These are phyloP conservation scores for Oscheius sp. DNA, from an alignment of 2,888 invertebrate species.

Conservation along the genomic window DNA sequence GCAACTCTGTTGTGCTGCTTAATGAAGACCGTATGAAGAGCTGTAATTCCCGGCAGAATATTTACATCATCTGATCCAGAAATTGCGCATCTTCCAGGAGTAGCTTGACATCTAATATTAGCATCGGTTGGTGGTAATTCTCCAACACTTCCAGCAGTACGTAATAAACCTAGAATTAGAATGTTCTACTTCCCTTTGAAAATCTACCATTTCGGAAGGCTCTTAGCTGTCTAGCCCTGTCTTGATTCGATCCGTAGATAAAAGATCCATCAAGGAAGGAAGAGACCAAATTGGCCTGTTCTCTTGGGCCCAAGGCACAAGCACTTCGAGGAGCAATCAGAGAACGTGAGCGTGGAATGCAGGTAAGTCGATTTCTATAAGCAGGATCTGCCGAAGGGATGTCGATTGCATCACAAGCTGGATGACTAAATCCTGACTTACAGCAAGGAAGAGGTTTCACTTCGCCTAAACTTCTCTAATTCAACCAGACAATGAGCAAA, in stretches of 20 bases:
- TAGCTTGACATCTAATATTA: conserved; percentile 46
- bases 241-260: conserved; percentile 88
- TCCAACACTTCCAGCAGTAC: conserved; percentile 56
- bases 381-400: conserved; percentile 61
- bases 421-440: conserved; percentile 59
- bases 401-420: conserved; percentile 66
- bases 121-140: conserved; percentile 51
- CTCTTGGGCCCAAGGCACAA: conserved; percentile 74
- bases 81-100: conserved; percentile 45
- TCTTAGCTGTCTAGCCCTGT: conserved; percentile 81
- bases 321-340: conserved; percentile 60
- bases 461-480: conserved; percentile 2
- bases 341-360: conserved; percentile 48
- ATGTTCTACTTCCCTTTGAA: too few species aligned
- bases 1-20: conserved; percentile 69
- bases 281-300: conserved; percentile 92
- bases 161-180: conserved; percentile 52
- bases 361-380: conserved; percentile 38
- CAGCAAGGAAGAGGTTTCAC: conserved; percentile 64
- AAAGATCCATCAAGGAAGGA: conserved; percentile 82
- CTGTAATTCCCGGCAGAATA: conserved; percentile 62
- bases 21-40: conserved; percentile 67
- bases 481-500: neutral
- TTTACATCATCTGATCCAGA: conserved; percentile 65
- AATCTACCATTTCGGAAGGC: conserved; percentile 79